These are phyloP conservation scores for Halocynthia roretzi DNA, from an alignment of 23 tunicate genomes.

Conservation along the genomic window DNA sequence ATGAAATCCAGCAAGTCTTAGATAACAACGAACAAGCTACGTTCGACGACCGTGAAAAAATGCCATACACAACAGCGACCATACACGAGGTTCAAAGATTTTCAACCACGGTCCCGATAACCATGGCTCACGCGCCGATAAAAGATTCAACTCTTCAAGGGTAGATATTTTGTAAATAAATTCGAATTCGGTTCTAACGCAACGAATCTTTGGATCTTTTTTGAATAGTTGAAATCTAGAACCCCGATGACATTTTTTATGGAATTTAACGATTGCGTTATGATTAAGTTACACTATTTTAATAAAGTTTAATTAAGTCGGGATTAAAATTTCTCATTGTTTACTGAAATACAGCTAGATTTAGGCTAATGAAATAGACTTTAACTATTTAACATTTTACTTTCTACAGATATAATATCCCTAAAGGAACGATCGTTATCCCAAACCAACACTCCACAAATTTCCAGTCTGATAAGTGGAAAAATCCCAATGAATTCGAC, in stretches of 20 bases:
- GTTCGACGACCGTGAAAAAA: conserved; percentile 8
- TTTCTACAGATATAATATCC: conserved; percentile 1
- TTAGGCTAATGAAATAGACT: too few relatives aligned
- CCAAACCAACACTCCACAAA: conserved; percentile 13
- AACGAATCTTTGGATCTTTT: too few relatives aligned
- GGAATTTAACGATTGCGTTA: too few relatives aligned
- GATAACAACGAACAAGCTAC: background rate
- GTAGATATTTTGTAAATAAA: background rate
- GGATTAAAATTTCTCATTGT: too few relatives aligned
- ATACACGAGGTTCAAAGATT: conserved; percentile 24
- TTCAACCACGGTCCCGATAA: conserved; percentile 9
- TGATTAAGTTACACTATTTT: too few relatives aligned
- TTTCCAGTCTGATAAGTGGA: conserved; percentile 16
- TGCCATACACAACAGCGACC: conserved; percentile 27
- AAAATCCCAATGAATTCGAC: conserved; percentile 23
- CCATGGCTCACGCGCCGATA: conserved; percentile 10
- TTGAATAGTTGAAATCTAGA: too few relatives aligned
- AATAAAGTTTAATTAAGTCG: too few relatives aligned
- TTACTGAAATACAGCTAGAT: too few relatives aligned
- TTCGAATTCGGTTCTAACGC: too few relatives aligned
- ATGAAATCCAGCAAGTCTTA: conserved; percentile 12
- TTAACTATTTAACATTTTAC: too few relatives aligned
- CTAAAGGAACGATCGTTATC: conserved; percentile 4
- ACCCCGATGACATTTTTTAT: too few relatives aligned
- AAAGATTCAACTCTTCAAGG: conserved; percentile 6